phyloP scores from a whole-genome alignment of 35 echinoderm and acorn worm species.

The Lytechinus pictus region DNA sequence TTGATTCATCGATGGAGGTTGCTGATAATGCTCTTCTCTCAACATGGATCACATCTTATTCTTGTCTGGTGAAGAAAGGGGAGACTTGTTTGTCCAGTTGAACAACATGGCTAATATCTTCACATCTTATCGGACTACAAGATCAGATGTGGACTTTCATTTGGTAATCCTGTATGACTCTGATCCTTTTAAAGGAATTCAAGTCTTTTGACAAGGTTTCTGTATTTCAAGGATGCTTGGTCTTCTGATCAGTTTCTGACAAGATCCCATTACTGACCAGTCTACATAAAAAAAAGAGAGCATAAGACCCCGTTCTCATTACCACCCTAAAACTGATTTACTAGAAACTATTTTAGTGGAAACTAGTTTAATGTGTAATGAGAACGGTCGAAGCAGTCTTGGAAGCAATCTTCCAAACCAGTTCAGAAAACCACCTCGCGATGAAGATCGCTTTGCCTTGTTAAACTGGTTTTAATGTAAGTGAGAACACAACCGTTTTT shows the following conservation, averaged over 20 bases:
- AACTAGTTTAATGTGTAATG: too few species aligned
- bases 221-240: neutral
- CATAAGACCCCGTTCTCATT: too few species aligned
- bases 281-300: neutral
- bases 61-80: neutral
- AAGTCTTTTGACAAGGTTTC: neutral
- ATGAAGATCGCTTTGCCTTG: too few species aligned
- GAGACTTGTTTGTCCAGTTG: neutral
- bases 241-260: neutral
- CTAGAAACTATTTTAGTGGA: too few species aligned
- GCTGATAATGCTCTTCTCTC: neutral
- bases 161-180: neutral
- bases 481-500: too few species aligned
- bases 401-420: too few species aligned
- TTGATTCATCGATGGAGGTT: neutral
- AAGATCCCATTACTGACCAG: neutral
- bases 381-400: too few species aligned
- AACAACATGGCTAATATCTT: neutral
- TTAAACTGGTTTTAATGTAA: too few species aligned
- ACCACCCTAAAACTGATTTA: too few species aligned
- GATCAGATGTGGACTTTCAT: conserved; percentile 5
- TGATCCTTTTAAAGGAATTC: neutral
- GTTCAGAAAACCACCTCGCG: too few species aligned
- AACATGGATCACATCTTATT: neutral
- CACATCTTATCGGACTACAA: neutral